Conservation (phyloP, 1,140 invertebrate species). For the Epicauta chinensis region DNA sequence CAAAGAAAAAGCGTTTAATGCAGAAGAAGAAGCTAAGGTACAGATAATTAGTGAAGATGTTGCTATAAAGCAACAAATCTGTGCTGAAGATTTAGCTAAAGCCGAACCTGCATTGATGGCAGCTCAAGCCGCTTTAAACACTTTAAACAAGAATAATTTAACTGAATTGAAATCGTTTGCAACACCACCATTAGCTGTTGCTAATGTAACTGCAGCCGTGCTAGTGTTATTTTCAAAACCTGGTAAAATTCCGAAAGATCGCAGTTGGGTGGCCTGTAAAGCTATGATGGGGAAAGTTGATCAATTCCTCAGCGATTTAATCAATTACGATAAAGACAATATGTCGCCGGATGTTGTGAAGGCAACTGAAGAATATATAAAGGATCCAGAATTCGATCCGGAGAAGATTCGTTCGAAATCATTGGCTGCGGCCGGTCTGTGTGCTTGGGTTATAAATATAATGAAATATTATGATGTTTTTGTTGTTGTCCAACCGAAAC, state of each 20-base stretch:
- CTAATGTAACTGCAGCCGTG: slow-evolving; percentile 81
- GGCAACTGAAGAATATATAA: slow-evolving; percentile 52
- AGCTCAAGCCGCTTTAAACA: slow-evolving; percentile 86
- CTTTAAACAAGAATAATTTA: slow-evolving; percentile 87
- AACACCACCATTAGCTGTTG: slow-evolving; percentile 71
- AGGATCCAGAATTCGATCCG: slow-evolving; percentile 74
- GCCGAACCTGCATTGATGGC: slow-evolving; percentile 86
- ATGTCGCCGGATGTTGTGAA: slow-evolving; percentile 85
- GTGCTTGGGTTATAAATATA: slow-evolving; percentile 93
- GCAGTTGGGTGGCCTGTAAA: slow-evolving; percentile 90
- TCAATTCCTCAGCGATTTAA: slow-evolving; percentile 76
- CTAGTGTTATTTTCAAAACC: slow-evolving; percentile 77
- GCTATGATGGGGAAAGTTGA: slow-evolving; percentile 79
- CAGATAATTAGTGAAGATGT: slow-evolving; percentile 84
- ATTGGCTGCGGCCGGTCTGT: slow-evolving; percentile 82
- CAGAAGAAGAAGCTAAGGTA: slow-evolving; percentile 84
- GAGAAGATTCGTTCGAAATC: slow-evolving; percentile 83
- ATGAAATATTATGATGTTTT: slow-evolving; percentile 87
- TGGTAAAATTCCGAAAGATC: slow-evolving; percentile 87
- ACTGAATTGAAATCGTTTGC: slow-evolving; percentile 94
- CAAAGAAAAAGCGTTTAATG: slow-evolving; percentile 76
- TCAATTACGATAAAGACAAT: slow-evolving; percentile 91
- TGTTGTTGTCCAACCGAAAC: slow-evolving; percentile 87
- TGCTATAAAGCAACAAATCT: slow-evolving; percentile 74
- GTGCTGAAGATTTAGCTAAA: slow-evolving; percentile 82